Evolutionary conservation across 2,113 vertebrate genomes (phyloP), one percentile per base, ranked within the genome.

Genomic region (Bujurquina vittata): DNA sequence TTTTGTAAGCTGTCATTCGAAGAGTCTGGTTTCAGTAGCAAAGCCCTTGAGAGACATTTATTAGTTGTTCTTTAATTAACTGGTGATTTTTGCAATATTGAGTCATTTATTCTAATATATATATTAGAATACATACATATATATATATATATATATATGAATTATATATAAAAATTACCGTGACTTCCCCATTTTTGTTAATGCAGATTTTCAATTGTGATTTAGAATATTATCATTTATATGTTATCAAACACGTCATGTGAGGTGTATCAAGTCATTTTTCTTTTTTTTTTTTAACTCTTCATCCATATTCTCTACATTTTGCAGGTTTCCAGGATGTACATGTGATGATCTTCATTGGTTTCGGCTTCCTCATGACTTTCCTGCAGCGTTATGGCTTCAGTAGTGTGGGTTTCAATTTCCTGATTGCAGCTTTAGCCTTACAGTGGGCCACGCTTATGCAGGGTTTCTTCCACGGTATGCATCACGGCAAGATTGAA

Each of bases 321-420:
- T 52, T 2, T 72, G 29, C 94, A 99, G 98, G 97, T 87, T 97
- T 97, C 93, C 95, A 96, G 91, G 97, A 97, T 10, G 97, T 96
- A 20, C 97, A 97, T 0, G 90, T 96, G 88, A 98, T 97, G 94
- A 94, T 96, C 90, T 97, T 99, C 82, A 91, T 98, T 0, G 97
- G 98, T 43, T 98, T 99, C 0, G 98, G 98, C 46, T 97, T 99
- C 79, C 95, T 99, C 58, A 94, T 98, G 97, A 96, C 95, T 33
- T 98, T 99, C 94, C 92, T 99, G 12, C 88, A 97, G 89, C 95
- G 96, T 0, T 98, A 97, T 0, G 96, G 97, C 79, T 96, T 94
- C 4, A 94, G 96, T 92, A 97, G 96, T 0, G 86, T 95, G 9
- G 96, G 96, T 83, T 95, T 95, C 92, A 98, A 96, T 95, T 96